Conservation (phyloP, 2,113 vertebrate genomes). For the Gracilinanus agilis region DNA sequence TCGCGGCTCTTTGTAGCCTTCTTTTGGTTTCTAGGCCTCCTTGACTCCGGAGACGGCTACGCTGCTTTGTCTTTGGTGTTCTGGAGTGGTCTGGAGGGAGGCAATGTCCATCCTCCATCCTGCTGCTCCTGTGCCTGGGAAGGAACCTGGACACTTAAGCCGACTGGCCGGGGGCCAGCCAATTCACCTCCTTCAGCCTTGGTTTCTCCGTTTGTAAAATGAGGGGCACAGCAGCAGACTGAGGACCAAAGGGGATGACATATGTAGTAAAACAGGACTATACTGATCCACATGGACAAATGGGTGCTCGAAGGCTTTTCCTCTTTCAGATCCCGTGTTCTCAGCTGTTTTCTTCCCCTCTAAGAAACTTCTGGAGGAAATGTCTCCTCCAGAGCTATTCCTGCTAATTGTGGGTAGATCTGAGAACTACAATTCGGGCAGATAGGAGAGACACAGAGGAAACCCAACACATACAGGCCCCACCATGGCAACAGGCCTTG, state of each 20-base stretch:
- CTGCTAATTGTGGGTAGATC: not conserved
- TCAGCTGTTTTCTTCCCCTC: not conserved
- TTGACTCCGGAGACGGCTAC: not conserved
- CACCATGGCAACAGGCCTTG: too few relatives aligned
- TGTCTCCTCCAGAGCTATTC: not conserved
- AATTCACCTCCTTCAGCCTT: not conserved
- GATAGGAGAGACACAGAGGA: too few relatives aligned
- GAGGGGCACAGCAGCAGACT: not conserved
- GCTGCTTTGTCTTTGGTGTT: not conserved
- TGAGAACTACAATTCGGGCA: too few relatives aligned
- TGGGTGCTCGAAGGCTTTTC: too few relatives aligned
- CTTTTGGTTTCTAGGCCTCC: not conserved
- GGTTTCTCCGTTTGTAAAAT: not conserved
- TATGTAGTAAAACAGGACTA: too few relatives aligned
- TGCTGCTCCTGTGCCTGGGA: not conserved
- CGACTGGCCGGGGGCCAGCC: too few relatives aligned
- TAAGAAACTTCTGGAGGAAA: not conserved
- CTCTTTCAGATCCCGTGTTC: too few relatives aligned
- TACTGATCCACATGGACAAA: too few relatives aligned
- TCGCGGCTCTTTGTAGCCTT: not conserved
- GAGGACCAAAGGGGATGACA: not conserved
- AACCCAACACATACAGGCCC: too few relatives aligned
- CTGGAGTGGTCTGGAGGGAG: not conserved
- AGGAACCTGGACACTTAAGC: not conserved
- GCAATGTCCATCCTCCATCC: not conserved